Percentiles rank a stretch among this genome's conserved stretches.
These are phyloP conservation scores for Dolomedes plantarius DNA, from an alignment of 2,888 invertebrate genomes.

Conservation along the genomic window DNA sequence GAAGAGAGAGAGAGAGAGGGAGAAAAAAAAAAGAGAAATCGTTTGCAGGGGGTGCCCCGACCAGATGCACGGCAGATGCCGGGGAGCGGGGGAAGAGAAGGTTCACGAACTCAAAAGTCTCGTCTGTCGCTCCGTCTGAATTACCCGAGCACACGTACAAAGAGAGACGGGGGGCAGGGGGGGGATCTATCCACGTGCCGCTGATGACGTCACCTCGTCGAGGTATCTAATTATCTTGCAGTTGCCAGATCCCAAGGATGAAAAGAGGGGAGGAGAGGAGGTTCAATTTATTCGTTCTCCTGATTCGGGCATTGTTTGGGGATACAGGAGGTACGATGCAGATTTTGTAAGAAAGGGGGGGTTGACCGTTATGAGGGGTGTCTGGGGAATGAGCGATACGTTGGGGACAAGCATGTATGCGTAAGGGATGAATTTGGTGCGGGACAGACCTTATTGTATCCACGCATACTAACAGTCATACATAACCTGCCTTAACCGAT, in stretches of 20 bases:
- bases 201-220: conserved; percentile 3
- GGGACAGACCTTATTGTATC: not conserved
- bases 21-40: not conserved
- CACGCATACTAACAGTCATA: too few species aligned
- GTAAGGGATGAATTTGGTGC: not conserved
- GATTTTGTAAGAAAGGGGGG: not conserved
- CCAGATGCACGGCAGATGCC: conserved; percentile 11
- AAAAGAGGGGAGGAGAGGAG: not conserved
- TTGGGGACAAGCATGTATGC: not conserved
- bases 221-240: conserved; percentile 13
- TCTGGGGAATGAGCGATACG: not conserved
- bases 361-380: conserved; percentile 12
- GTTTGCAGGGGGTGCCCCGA: conserved; percentile 7
- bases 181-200: conserved; percentile 1
- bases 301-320: not conserved
- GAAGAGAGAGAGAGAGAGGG: not conserved
- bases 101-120: not conserved
- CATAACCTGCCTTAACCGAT: too few species aligned
- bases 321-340: not conserved
- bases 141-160: not conserved
- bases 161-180: too few species aligned
- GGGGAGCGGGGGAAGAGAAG: not conserved
- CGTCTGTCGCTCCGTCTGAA: conserved; percentile 7
- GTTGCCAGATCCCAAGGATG: not conserved
- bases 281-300: conserved; percentile 2